Conservation (phyloP, 2,113 vertebrate genomes). For the Caretta caretta region DNA sequence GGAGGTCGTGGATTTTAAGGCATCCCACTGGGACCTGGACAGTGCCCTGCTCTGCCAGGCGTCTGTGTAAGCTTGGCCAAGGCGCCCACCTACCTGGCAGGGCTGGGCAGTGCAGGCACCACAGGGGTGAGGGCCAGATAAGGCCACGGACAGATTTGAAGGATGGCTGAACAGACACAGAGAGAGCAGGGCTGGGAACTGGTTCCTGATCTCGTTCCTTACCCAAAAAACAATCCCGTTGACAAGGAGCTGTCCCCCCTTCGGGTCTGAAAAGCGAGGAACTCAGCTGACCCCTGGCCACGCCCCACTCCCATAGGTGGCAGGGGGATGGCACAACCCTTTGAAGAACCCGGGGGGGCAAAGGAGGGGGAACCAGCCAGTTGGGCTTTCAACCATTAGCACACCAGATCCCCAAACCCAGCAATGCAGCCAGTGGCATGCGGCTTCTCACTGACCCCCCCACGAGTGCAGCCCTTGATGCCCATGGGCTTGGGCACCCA, state of each 20-base stretch:
- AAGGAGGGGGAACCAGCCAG: background rate
- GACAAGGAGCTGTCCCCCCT: background rate
- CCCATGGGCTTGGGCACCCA: rapidly evolving
- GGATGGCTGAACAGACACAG: too few relatives aligned
- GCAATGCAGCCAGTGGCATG: rapidly evolving
- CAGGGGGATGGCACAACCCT: background rate
- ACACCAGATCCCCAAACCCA: background rate
- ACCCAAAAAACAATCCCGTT: background rate
- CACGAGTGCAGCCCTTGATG: background rate
- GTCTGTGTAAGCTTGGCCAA: background rate
- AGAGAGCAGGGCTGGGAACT: background rate
- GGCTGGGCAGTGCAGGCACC: too few relatives aligned
- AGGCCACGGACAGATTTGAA: too few relatives aligned
- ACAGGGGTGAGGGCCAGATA: too few relatives aligned
- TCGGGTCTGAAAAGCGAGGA: background rate
- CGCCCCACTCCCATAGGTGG: rapidly evolving
- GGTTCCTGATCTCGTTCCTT: background rate
- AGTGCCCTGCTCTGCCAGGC: background rate
- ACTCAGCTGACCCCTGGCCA: background rate
- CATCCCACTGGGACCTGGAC: background rate
- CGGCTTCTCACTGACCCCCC: background rate
- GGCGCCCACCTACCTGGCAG: background rate
- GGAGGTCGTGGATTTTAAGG: background rate
- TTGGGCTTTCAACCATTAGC: background rate
- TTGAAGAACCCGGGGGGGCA: rapidly evolving